Conservation (phyloP, 2,797 vertebrate species). For the Fundulus diaphanus region DNA sequence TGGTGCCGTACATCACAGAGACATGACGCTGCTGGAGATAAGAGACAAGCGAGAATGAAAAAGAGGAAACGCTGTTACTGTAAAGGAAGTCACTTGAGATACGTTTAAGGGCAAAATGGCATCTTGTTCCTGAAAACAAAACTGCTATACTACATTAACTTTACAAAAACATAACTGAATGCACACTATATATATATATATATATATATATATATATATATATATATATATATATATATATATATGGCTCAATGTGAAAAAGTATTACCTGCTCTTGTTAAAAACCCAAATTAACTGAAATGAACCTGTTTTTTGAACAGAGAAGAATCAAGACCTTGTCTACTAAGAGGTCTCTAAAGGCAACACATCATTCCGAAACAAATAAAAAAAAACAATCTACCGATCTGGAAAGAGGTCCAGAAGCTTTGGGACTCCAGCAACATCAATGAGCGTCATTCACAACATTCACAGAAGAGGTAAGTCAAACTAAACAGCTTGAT, state of each 20-base stretch:
- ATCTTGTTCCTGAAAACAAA: background rate
- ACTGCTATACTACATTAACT: too few relatives aligned
- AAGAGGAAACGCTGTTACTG: slow-evolving; percentile 48
- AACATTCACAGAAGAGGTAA: background rate
- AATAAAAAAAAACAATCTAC: background rate
- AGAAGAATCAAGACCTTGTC: background rate
- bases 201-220: too few relatives aligned
- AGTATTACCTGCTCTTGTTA: too few relatives aligned
- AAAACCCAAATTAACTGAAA: too few relatives aligned
- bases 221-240: too few relatives aligned
- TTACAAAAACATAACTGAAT: background rate
- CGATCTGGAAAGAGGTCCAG: background rate
- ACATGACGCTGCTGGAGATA: slow-evolving; percentile 27
- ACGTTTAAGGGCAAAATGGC: background rate
- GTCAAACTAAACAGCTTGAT: background rate
- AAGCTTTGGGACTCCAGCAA: background rate
- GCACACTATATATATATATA: background rate
- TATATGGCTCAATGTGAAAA: too few relatives aligned
- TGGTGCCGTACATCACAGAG: slow-evolving; percentile 45
- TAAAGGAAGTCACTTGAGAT: slow-evolving; percentile 47
- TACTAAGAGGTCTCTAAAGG: background rate
- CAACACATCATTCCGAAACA: background rate
- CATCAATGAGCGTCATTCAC: background rate
- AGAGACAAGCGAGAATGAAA: slow-evolving; percentile 42
- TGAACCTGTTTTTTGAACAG: too few relatives aligned